Evolutionary conservation across 2,113 vertebrate species (phyloP), one percentile per base, ranked within the genome.

Genomic region (Thunnus maccoyii): DNA sequence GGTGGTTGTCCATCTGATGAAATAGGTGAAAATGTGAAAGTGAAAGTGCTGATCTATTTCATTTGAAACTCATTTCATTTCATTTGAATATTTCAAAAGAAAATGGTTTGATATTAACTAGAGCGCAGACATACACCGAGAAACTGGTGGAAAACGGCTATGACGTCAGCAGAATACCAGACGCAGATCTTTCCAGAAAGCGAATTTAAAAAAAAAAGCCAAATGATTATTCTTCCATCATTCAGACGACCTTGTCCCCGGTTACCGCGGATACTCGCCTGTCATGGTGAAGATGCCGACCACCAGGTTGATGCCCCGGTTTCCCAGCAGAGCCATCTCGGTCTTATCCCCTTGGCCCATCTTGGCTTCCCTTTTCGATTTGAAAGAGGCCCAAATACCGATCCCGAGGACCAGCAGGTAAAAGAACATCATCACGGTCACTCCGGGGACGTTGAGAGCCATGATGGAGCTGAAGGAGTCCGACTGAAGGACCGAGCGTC

Each of bases 261-360:
- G 36, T 41, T 7, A 27, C 50, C 18, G 57, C 48, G 22, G n/a
- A 13, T 52, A 80, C 88, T 81, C 77, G 80, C 88, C 88, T 78
- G 88, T 90, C 88, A 90, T 90, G 72, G 88, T 87, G 76, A 90
- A 90, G 83, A 90, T 87, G 58, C 88, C 88, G 56, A 90, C 85
- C 22, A 85, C 88, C 76, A 90, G 83, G 65, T 58, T 90, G 72
- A 90, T 90, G 69, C 88, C 85, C 44, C 85, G 83, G 85, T 90
- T 90, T 1, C 88, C 88, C 65, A 90, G 73, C 69, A 87, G 61
- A n/a, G 88, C 85, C 88, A 90, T 87, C 80, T 90, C 88, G 69
- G 83, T 90, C 22, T 78, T 74, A 32, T 90, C 77, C 48, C 88
- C 88, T 5, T 47, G 58, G 72, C 63, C 14, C 70, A 87, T 90